Evolutionary conservation across 2,113 vertebrate genomes (phyloP), one percentile per base, ranked within the genome.

Genomic region (Campylomormyrus tamandua): DNA sequence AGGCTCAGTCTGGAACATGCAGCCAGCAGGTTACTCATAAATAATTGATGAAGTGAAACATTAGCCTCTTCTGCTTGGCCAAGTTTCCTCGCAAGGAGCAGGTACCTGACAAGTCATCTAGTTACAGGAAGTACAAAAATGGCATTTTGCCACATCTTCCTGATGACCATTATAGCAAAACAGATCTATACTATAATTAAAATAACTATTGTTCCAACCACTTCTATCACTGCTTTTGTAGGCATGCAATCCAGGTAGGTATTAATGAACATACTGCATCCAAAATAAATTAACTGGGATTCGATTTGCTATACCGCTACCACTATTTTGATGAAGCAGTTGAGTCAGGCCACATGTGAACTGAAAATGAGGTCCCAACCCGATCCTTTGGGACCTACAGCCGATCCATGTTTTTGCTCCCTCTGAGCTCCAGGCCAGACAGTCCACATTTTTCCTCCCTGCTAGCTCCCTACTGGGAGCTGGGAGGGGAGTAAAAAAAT

Each of bases 11-110:
- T 92, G 35, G 91, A 93, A 96, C 96, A 97, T 96, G 96, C 95
- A 96, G 96, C 93, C 91, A 94, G 92, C 96, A 95, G 96, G 92
- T 94, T 95, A 94, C 91, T 93, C 92, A 95, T 97, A 96, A 97
- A 97, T 97, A 96, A 96, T 97, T 97, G 94, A 97, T 96, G 90
- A 92, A 92, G 91, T 93, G 96, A 97, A 97, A 97, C 94, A 52
- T 90, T 95, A 96, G 92, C 93, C 92, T 91, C 90, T 91, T 91
- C 90, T 42, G 90, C 91, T 94, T 92, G 94, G 94, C 91, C 93
- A 91, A 89, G 90, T 91, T 77, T 91, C 87, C 84, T 74, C 86
- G 58, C 66, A 80, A 27, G 86, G 46, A 74, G 35, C 56, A 62
- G 87, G 56, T 88, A 80, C 35, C 74, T 80, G 74, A 42, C 74